phyloP scores from a whole-genome alignment of 2,113 vertebrate species.

The Zosterops lateralis region DNA sequence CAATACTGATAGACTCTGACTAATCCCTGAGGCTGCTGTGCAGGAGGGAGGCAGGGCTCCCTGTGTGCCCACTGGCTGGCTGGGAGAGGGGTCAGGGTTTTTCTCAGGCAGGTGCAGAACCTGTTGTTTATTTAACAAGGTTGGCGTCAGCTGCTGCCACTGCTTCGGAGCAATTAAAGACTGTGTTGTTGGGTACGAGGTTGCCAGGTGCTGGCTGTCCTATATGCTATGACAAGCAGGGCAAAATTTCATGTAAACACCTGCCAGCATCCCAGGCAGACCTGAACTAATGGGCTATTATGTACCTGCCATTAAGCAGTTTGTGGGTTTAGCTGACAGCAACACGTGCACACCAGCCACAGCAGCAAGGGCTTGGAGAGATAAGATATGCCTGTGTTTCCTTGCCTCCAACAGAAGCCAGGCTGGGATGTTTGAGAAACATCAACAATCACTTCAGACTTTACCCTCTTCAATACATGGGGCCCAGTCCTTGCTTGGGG shows the following conservation, averaged over 20 bases:
- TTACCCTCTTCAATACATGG: background rate
- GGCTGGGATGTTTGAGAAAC: background rate
- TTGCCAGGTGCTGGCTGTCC: constrained; percentile 75
- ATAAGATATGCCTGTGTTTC: background rate
- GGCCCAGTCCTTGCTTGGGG: background rate
- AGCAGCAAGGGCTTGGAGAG: background rate
- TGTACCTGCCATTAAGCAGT: constrained; percentile 66
- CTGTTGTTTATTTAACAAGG: constrained; percentile 75
- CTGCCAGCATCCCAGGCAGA: constrained; percentile 69
- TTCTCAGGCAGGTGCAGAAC: constrained; percentile 69
- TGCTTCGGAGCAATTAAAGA: constrained; percentile 66
- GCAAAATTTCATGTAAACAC: constrained; percentile 69
- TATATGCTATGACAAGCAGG: constrained; percentile 42
- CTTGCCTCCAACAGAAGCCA: background rate
- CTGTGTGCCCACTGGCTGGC: background rate
- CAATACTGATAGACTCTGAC: background rate
- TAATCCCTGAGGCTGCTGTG: background rate
- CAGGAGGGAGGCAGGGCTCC: background rate
- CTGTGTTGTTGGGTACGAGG: constrained; percentile 52
- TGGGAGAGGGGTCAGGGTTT: constrained; percentile 8
- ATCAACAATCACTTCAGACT: background rate
- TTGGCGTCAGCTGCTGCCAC: constrained; percentile 40
- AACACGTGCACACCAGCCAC: background rate
- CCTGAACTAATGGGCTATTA: constrained; percentile 57
- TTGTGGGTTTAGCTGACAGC: constrained; percentile 59